Evolutionary conservation across 1,140 invertebrate species (phyloP).

Genomic region (Idris sp.): DNA sequence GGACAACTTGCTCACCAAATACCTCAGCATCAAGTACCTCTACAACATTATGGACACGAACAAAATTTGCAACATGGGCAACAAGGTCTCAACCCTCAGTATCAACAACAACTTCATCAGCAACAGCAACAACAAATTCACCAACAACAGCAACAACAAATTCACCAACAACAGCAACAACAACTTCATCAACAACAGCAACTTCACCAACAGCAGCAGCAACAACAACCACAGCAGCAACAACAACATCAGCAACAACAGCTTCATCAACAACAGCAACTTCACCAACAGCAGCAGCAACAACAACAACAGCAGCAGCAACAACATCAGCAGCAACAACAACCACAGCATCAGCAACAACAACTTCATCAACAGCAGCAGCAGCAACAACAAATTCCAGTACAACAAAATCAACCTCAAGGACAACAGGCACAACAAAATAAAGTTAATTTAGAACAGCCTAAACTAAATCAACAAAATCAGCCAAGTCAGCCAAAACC

Average conservation of each 20-base stretch:
- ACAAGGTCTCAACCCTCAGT: conserved; percentile 36
- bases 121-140: conserved; percentile 19
- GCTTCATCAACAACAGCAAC: conserved; percentile 25
- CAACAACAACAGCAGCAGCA: conserved; percentile 12
- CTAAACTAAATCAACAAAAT: too few species aligned
- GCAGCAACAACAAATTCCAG: conserved; percentile 17
- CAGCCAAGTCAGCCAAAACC: conserved; percentile 1
- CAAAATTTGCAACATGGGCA: too few species aligned
- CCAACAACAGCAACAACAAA: conserved; percentile 21
- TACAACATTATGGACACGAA: conserved; percentile 71
- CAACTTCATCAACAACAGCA: conserved; percentile 35
- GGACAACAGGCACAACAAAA: conserved; percentile 24
- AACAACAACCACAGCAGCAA: conserved; percentile 13
- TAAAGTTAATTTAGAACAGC: conserved; percentile 40
- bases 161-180: conserved; percentile 31
- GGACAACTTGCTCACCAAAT: conserved; percentile 38
- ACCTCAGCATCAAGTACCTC: conserved; percentile 67
- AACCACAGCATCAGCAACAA: conserved; percentile 42
- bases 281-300: conserved; percentile 48
- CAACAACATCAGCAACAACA: conserved; percentile 58
- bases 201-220: too few species aligned
- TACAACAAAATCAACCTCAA: conserved; percentile 6
- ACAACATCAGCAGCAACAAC: too few species aligned
- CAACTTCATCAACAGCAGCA: conserved; percentile 51
- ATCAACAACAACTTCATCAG: conserved; percentile 7